Evolutionary conservation across 2,797 vertebrate genomes (phyloP), one percentile per base, ranked within the genome.

Genomic region (Pempheris klunzingeri): DNA sequence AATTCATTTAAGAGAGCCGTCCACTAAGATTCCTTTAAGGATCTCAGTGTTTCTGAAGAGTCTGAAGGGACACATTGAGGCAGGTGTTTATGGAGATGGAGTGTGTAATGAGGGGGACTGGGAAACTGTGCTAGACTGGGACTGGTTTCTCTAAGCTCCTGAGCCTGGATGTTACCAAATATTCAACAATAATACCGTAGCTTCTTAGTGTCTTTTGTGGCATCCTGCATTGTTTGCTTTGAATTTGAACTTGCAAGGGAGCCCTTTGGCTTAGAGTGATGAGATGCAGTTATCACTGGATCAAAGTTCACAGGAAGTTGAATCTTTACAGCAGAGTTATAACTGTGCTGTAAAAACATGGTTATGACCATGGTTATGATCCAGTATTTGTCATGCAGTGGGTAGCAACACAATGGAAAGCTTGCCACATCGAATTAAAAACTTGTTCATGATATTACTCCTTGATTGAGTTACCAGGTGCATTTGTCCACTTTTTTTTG

Each of bases 11-110:
- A 26, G 39, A 65, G 63, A 46, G 49, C 3, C 4, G n/a, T 72
- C 60, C 50, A 18, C 28, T 55, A 59, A 71, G 64, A 58, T 38
- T 38, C 2, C 60, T 74, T 74, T 30, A 24, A 61, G 22, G 62
- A 32, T 60, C 38, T 52, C n/a, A 38, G 22, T 20, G 20, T 46
- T 44, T 54, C 32, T 55, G 61, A 71, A 43, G 71, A 83, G 68
- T 82, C 52, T 69, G 62, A 71, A 20, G 71, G 68, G 67, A 69
- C 64, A 57, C 28, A 4, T 44, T 3, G 8, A 67, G 62, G 34
- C 43, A 38, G 69, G 61, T 80, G 69, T 74, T 89, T 85, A 66
- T 86, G 67, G 81, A 85, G 76, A 78, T 72, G 54, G 55, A 70
- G 44, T 71, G 70, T 70, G 50, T 71, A 77, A 74, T 84, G 71